Percentiles rank a stretch among this genome's conserved stretches.
Conservation (phyloP, 2,797 vertebrate genomes). For the Sphenodon punctatus region DNA sequence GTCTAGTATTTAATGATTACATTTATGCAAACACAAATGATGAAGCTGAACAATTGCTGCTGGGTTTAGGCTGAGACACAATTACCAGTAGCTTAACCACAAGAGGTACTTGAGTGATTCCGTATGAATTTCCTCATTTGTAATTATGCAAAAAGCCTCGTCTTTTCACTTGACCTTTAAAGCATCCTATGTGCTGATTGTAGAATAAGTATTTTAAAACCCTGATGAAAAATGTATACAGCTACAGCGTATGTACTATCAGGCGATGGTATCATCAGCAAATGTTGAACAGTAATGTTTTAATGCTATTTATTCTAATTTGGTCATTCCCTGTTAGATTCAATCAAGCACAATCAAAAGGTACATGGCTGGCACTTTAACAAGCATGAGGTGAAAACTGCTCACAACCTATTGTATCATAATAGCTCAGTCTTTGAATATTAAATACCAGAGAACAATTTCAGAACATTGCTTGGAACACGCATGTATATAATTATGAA, state of each 20-base stretch:
- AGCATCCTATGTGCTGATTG: slow-evolving; percentile 49
- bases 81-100: slow-evolving; percentile 58
- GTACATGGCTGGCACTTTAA: slow-evolving; percentile 37
- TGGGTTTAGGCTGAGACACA: slow-evolving; percentile 51
- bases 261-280: slow-evolving; percentile 56
- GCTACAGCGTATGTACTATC: slow-evolving; percentile 12
- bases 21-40: slow-evolving; percentile 61
- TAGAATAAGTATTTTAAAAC: slow-evolving; percentile 56
- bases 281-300: slow-evolving; percentile 62
- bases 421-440: slow-evolving; percentile 39
- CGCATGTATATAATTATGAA: not conserved
- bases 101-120: slow-evolving; percentile 34
- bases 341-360: slow-evolving; percentile 53
- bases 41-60: slow-evolving; percentile 49
- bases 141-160: slow-evolving; percentile 57
- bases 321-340: slow-evolving; percentile 52
- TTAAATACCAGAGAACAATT: slow-evolving; percentile 29
- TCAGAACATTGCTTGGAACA: slow-evolving; percentile 9
- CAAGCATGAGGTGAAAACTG: slow-evolving; percentile 53
- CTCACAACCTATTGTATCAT: slow-evolving; percentile 18
- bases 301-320: slow-evolving; percentile 59
- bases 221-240: slow-evolving; percentile 60
- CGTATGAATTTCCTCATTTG: slow-evolving; percentile 46
- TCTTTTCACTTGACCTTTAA: slow-evolving; percentile 68
- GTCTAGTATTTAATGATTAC: slow-evolving; percentile 61